Base-by-base conservation (phyloP, 2,113 vertebrate genomes). In the Chrysemys picta region DNA sequence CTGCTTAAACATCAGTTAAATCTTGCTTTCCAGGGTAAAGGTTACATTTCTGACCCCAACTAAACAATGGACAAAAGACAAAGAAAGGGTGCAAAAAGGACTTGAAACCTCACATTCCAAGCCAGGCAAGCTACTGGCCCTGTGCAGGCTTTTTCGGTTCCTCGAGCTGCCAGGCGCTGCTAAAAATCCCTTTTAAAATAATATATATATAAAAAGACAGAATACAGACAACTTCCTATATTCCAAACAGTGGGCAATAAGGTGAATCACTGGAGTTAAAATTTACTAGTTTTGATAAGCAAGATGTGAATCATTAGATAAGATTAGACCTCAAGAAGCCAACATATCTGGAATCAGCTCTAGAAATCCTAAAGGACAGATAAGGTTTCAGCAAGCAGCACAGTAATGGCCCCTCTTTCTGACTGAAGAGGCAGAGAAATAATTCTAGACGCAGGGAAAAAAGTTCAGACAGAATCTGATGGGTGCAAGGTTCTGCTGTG, bases 1-100 rank as follows among this genome's bases (percentile, higher is more conserved):
- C 47, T 89, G 78, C 42, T 81, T 87, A 95, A 92, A 84, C 31
- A 16, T 92, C n/a, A 76, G 56, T 54, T 49, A 86, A 94, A 89
- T 65, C 56, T 35, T 4, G 4, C 79, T 56, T 52, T 82, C 53
- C 35, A 76, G 83, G 88, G 31, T 72, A 93, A 91, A 89, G 29
- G 17, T 54, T 49, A 0, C 10, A 56, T 22, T 83, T 92, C 82
- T 89, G 45, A 82, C 72, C 45, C 84, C 19, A 59, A 24, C 16
- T 52, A 89, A 80, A 80, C 29, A 89, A 42, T 5, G 35, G 90
- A 91, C 38, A 50, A 94, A 90, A 91, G 57, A 94, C 5, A 45
- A 75, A 83, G 3, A 31, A 81, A 92, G 27, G 87, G 78, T 1
- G 25, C 38, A 65, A 25, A 89, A 22, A 50, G 81, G 81, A 87